Evolutionary conservation across 1,140 invertebrate genomes (phyloP).

Genomic region (Hesperophylax magnus): DNA sequence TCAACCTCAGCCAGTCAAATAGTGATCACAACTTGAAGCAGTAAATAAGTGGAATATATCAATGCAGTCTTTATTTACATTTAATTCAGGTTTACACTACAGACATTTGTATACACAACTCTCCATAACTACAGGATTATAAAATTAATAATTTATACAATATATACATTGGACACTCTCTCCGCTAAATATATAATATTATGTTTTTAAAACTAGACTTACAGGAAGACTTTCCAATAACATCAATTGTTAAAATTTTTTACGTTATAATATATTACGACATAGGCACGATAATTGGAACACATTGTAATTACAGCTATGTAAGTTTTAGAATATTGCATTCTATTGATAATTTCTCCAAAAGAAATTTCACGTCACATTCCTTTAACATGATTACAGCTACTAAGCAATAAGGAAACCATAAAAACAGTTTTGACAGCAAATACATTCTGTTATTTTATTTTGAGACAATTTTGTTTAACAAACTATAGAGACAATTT

Average conservation of each 20-base stretch:
- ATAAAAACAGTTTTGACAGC: no score
- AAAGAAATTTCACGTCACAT: no score
- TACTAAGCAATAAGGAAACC: no score
- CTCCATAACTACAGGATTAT: conserved; percentile 40
- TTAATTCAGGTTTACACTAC: conserved; percentile 39
- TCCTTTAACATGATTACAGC: no score
- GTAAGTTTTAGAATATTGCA: no score
- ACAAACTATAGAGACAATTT: no score
- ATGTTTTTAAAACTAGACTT: conserved; percentile 43
- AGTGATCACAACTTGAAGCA: no score
- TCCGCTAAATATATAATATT: conserved; percentile 43
- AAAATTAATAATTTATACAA: conserved; percentile 53
- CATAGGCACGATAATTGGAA: conserved; percentile 34
- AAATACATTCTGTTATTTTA: no score
- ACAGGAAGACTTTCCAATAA: conserved; percentile 50
- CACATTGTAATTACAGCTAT: conserved; percentile 4
- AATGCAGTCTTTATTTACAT: conserved; percentile 55
- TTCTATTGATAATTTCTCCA: no score
- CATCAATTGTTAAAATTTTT: conserved; percentile 31
- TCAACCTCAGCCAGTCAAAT: no score
- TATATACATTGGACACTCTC: conserved; percentile 45
- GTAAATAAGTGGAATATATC: neutral
- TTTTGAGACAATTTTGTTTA: no score
- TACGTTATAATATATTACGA: conserved; percentile 28
- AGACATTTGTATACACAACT: conserved; percentile 42